Evolutionary conservation across 2,888 invertebrate genomes (phyloP).

Genomic region (Napeogenes sylphis): DNA sequence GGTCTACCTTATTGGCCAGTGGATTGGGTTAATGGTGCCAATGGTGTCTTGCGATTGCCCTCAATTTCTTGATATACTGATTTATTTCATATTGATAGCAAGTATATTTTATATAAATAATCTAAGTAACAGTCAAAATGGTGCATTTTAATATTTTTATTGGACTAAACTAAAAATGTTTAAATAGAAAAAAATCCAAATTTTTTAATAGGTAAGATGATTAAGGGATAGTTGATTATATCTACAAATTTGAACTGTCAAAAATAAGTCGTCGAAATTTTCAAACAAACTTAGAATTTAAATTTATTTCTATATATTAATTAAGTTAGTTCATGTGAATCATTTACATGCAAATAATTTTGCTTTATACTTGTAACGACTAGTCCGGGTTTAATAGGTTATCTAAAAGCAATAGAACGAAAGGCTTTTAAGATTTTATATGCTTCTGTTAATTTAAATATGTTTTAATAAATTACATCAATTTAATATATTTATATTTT

Average conservation of each 20-base stretch:
- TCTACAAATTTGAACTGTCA: neutral
- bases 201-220: no score
- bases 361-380: conserved; percentile 39
- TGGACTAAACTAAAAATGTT: no score
- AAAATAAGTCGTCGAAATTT: neutral
- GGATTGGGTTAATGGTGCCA: conserved; percentile 69
- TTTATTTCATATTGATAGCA: neutral
- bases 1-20: conserved; percentile 72
- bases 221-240: no score
- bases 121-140: no score
- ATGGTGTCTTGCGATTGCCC: conserved; percentile 38
- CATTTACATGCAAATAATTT: conserved; percentile 55
- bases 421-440: neutral
- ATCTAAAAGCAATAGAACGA: conserved; percentile 26
- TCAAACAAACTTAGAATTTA: neutral
- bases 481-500: neutral
- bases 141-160: no score
- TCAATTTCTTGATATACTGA: conserved; percentile 20
- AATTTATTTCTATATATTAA: neutral
- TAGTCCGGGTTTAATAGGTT: conserved; percentile 33
- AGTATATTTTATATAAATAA: no score
- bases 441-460: conserved; percentile 3
- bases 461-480: neutral
- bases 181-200: no score
- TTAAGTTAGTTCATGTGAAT: conserved; percentile 35